Evolutionary conservation across 2,888 invertebrate species (phyloP).

Genomic region (Ophioninae sp.): DNA sequence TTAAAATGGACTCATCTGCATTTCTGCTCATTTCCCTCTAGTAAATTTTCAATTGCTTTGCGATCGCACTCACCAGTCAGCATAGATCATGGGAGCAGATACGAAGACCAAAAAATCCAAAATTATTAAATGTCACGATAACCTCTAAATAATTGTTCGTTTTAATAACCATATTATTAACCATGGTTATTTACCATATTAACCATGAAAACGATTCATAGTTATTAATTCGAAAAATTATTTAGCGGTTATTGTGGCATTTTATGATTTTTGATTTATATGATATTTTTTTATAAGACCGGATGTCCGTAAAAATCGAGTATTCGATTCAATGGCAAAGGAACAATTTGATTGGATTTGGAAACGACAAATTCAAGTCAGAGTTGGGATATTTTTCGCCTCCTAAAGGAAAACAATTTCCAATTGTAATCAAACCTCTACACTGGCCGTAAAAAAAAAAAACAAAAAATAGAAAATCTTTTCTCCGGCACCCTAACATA

Average conservation of each 20-base stretch:
- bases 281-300: too few relatives aligned
- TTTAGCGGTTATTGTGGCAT: too few relatives aligned
- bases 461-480: constrained; percentile 1
- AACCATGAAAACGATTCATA: too few relatives aligned
- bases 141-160: neutral
- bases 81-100: neutral
- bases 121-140: neutral
- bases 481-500: constrained; percentile 44
- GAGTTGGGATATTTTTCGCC: neutral
- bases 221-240: too few relatives aligned
- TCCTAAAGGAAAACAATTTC: too few relatives aligned
- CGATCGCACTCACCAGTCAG: neutral
- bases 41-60: constrained; percentile 18
- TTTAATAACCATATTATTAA: too few relatives aligned
- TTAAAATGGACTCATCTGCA: constrained; percentile 34
- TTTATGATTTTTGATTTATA: too few relatives aligned
- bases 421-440: too few relatives aligned
- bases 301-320: too few relatives aligned
- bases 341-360: too few relatives aligned
- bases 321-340: too few relatives aligned
- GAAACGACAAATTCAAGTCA: neutral
- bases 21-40: constrained; percentile 8
- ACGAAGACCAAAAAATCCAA: neutral
- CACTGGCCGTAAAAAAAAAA: neutral
- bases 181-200: too few relatives aligned